Base-by-base conservation (phyloP, 2,797 vertebrate genomes). In the Cirrhinus mrigala region DNA sequence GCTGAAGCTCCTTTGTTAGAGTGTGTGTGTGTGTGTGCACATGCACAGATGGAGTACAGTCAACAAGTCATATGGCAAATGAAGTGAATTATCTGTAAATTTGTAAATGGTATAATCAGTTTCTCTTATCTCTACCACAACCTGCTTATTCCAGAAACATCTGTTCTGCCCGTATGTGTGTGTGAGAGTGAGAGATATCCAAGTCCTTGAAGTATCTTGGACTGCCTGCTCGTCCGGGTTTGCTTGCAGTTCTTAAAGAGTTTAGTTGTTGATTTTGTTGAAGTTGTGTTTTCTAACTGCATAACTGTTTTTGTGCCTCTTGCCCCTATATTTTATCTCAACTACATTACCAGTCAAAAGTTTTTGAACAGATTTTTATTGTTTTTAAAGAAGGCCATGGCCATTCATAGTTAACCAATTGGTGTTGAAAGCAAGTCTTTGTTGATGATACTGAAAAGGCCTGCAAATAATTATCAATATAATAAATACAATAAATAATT, bases 121-220 rank as follows among this genome's bases (percentile, higher is more conserved):
- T 85, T 79, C n/a, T 85, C 44, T 85, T 52, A 79, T 85, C 68
- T 73, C 68, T 40, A 80, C 3, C 73, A 15, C 68, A 85, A 73
- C 77, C 56, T 27, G 40, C 80, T 80, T 79, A 73, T 85, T 79
- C n/a, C 54, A 85, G 83, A 71, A 79, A 33, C 68, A 80, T 79
- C 76, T 85, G 66, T 29, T 78, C 14, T 37, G 64, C 6, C 8
- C 50, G 12, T 44, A n/a, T 78, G 58, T 82, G n/a, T 60, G 48
- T 24, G 68, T 1, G 27, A 12, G 14, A 14, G 27, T 6, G 40
- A 3, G 54, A 33, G 16, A 64, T 24, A 22, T 44, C 14, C 1
- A 2, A 27, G 44, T 79, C 78, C 44, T 58, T 74, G 14, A 50
- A 33, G 20, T 2, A 1, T 77, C 60, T 83, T 16, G 8, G 20